These are phyloP conservation scores for Eupithecia abbreviata DNA, from an alignment of 2,888 invertebrate species.

Conservation along the genomic window DNA sequence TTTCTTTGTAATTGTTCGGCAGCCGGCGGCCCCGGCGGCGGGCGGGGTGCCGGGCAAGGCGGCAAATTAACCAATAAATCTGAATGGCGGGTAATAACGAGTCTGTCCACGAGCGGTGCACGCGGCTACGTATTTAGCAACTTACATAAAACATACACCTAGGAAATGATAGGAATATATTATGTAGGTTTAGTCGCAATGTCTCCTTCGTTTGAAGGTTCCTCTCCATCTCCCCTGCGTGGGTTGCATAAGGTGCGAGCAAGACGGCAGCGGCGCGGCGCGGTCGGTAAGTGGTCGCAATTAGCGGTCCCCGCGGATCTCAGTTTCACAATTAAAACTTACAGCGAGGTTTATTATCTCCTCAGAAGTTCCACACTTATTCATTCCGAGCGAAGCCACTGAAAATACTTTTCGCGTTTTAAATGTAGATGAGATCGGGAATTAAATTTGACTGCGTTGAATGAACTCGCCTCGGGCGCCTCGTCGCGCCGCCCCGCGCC, in stretches of 20 bases:
- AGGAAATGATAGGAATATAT: too few relatives aligned
- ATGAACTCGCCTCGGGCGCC: background rate
- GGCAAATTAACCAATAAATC: constrained; percentile 48
- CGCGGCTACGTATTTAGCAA: too few relatives aligned
- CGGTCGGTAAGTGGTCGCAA: constrained; percentile 51
- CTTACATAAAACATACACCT: too few relatives aligned
- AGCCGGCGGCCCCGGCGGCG: constrained; percentile 3
- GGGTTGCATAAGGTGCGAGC: too few relatives aligned
- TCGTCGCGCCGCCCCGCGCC: background rate
- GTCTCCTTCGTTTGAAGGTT: too few relatives aligned
- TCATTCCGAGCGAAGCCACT: constrained; percentile 48
- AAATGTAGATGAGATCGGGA: constrained; percentile 47
- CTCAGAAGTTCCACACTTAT: constrained; percentile 51
- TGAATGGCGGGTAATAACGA: constrained; percentile 33
- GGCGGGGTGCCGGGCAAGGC: constrained; percentile 6
- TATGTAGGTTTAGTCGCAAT: too few relatives aligned
- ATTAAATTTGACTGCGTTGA: constrained; percentile 41
- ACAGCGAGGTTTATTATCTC: constrained; percentile 55
- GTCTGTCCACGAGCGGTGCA: too few relatives aligned
- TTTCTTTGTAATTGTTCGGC: constrained; percentile 44
- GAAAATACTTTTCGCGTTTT: constrained; percentile 48
- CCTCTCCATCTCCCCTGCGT: too few relatives aligned
- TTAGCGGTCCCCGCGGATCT: constrained; percentile 48
- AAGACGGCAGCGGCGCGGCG: constrained; percentile 9
- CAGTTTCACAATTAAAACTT: constrained; percentile 59